These are phyloP conservation scores for Antechinus flavipes DNA, from an alignment of 2,113 vertebrate genomes.

Conservation along the genomic window DNA sequence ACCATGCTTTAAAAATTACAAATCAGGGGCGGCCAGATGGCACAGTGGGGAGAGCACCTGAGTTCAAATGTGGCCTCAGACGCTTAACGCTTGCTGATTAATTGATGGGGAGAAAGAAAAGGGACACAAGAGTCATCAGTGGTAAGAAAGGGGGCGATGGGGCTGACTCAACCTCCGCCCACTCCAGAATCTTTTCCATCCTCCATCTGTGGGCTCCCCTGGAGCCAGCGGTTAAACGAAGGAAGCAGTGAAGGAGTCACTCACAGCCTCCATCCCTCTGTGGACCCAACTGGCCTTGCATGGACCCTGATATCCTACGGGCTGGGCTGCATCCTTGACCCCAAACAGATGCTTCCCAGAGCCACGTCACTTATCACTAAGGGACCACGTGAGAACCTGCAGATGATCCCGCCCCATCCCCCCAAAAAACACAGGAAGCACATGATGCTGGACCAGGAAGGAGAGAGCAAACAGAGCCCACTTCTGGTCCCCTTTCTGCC, in stretches of 20 bases:
- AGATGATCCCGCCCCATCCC: neutral
- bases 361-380: neutral
- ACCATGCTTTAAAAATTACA: neutral
- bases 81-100: too few species aligned
- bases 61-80: too few species aligned
- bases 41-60: too few species aligned
- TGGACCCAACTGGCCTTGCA: neutral
- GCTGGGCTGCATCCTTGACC: neutral
- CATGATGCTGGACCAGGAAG: neutral
- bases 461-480: rapidly evolving
- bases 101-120: neutral
- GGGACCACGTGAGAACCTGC: neutral
- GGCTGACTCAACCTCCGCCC: neutral
- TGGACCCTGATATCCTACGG: neutral
- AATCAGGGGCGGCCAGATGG: too few species aligned
- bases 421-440: neutral
- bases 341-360: neutral
- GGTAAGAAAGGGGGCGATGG: neutral
- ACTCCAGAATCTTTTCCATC: neutral
- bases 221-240: neutral
- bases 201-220: neutral
- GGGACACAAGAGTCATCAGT: neutral
- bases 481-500: neutral
- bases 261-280: neutral
- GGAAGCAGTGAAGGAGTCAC: neutral